Base-by-base conservation (phyloP, 2,797 vertebrate species). In the Apogon talboti region DNA sequence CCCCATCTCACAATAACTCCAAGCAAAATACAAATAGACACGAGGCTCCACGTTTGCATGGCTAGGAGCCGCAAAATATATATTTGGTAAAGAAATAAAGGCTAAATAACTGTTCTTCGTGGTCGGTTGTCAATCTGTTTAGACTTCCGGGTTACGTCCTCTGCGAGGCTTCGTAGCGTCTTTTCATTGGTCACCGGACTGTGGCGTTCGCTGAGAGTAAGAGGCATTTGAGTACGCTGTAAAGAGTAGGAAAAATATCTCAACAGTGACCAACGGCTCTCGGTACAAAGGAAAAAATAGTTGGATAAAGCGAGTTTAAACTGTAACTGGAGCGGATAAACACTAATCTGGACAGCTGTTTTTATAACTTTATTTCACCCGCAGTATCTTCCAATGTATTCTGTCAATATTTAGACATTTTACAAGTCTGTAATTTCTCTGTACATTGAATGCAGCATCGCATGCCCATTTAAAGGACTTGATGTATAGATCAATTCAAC, bases 1-100 rank as follows among this genome's bases (percentile, higher is more conserved):
- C 95, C 79, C 97, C 98, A 99, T 82, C 96, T 96, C 67, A 94
- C 93, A 10, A 86, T 93, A 11, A 98, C 87, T 3, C 92, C 94
- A 6, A 97, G 71, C 37, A 98, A 79, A 71, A 96, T 93, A 33
- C 87, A 81, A 0, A 96, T 1, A 0, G 92, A 89, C 68, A 95
- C 90, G 53, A 95, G 90, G 73, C 90, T 92, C 92, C 94, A 95
- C 66, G 89, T 95, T 55, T 96, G 95, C 98, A 99, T 99, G 11
- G 65, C 66, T 71, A 1, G 1, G 2, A n/a, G 4, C 8, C 0
- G 1, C 11, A 54, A 75, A 68, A 51, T 2, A 0, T 37, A 11
- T 15, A 16, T 18, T 55, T 49, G 8, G 11, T 0, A 11, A 11
- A 58, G 14, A 79, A 83, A 71, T 24, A 72, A 76, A 45, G 1